Evolutionary conservation across 2,113 vertebrate species (phyloP), one percentile per base, ranked within the genome.

Genomic region (Hepsetus odoe): DNA sequence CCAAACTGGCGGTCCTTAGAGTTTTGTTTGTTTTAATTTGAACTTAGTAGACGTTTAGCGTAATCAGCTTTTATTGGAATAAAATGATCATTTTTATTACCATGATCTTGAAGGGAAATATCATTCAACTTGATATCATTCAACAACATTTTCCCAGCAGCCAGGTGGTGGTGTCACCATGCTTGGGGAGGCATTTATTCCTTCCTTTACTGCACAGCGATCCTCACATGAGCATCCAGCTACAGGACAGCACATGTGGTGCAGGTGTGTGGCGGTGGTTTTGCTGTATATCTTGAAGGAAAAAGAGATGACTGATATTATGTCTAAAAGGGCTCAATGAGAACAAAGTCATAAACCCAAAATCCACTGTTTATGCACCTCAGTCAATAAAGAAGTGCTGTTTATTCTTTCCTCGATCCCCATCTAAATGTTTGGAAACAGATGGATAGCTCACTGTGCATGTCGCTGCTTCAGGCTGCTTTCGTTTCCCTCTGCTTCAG

Each of bases 231-330:
- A 72, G 33, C 55, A 13, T 38, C 26, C 55, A 42, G 10, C 24
- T 73, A 18, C 35, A 28, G 26, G 18, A 30, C 42, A 58, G 42
- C 67, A 78, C 40, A 56, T 51, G 76, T 79, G 44, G 6, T 10
- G 30, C 22, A 51, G 12, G 67, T 64, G 42, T 51, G 24, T 53
- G 22, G 42, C 64, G 3, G 30, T 5, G 65, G 38, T 24, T 44
- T 68, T 53, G 24, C 44, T 70, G 26, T 35, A 35, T 33, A 35
- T 64, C 35, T 5, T 70, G 67, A n/a, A 71, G 53, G 76, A 49
- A 1, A 46, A 77, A 42, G 18, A 71, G 56, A 32, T 74, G 77
- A 73, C 73, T 42, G 32, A 38, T 83, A 80, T 83, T 83, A 83
- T 83, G 82, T 80, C 82, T 83, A 56, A 80, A 76, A 62, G 16